Conservation (phyloP, 2,113 vertebrate genomes). For the Malurus alboscapulatus region DNA sequence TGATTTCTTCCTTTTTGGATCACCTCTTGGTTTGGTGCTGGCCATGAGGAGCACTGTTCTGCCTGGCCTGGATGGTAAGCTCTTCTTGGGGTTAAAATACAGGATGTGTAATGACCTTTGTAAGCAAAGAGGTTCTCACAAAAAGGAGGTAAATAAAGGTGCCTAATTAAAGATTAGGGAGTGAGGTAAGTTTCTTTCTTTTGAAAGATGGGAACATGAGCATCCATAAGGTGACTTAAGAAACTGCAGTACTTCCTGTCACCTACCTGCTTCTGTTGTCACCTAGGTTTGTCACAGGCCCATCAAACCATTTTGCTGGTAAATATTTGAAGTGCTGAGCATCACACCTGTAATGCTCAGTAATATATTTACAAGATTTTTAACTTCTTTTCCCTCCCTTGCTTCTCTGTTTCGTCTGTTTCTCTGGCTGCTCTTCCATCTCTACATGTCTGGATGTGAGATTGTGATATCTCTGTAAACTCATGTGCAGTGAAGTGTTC, state of each 20-base stretch:
- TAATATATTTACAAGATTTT: neutral
- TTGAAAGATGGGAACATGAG: neutral
- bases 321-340: neutral
- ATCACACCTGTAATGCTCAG: neutral
- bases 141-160: neutral
- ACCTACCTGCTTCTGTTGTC: neutral
- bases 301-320: neutral
- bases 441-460: neutral
- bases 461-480: neutral
- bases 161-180: neutral
- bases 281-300: neutral
- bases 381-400: neutral
- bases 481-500: neutral
- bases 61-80: conserved; percentile 86
- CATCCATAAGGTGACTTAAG: neutral
- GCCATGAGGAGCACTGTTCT: conserved; percentile 95
- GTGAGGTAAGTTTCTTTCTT: neutral
- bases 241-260: neutral
- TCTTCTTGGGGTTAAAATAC: neutral
- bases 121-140: neutral
- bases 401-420: neutral
- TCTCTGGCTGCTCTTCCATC: neutral
- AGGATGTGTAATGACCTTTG: neutral
- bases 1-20: conserved; percentile 94
- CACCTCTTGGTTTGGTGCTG: conserved; percentile 91